Evolutionary conservation across 1,140 invertebrate species (phyloP).

Genomic region (Euschistus heros): DNA sequence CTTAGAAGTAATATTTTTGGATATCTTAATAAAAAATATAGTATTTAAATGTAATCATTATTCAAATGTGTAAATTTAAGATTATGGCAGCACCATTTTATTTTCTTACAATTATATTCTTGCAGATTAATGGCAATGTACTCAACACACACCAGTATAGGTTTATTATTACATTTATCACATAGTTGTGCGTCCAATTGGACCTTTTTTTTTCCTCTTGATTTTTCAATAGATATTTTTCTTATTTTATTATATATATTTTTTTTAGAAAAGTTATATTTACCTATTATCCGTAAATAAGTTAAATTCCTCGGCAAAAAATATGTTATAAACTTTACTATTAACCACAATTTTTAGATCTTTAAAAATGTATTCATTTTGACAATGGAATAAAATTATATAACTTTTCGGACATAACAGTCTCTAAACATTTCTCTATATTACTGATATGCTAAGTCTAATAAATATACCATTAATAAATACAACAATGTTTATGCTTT

Average conservation of each 20-base stretch:
- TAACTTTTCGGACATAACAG: no score
- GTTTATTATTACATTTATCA: constrained; percentile 3
- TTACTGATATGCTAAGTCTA: constrained; percentile 11
- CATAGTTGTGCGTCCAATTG: background rate
- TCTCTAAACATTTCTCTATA: no score
- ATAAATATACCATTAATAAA: background rate
- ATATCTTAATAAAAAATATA: constrained; percentile 14
- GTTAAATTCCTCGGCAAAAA: no score
- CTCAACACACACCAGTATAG: background rate
- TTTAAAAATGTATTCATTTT: no score
- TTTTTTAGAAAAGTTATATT: no score
- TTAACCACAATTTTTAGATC: no score
- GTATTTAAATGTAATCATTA: background rate
- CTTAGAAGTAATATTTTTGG: constrained; percentile 3
- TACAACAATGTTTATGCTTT: background rate
- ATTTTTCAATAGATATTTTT: no score
- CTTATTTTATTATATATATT: no score
- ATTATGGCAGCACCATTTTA: constrained; percentile 17
- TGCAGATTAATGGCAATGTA: constrained; percentile 1
- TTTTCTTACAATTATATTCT: background rate
- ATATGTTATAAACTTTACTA: no score
- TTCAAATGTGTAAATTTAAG: constrained; percentile 9
- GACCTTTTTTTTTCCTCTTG: background rate
- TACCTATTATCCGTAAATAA: no score
- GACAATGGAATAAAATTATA: no score